A percentile compares a stretch with the other conserved stretches of the same genome.
phyloP scores from a whole-genome alignment of 1,140 invertebrate species.

The Papilio polyxenes region DNA sequence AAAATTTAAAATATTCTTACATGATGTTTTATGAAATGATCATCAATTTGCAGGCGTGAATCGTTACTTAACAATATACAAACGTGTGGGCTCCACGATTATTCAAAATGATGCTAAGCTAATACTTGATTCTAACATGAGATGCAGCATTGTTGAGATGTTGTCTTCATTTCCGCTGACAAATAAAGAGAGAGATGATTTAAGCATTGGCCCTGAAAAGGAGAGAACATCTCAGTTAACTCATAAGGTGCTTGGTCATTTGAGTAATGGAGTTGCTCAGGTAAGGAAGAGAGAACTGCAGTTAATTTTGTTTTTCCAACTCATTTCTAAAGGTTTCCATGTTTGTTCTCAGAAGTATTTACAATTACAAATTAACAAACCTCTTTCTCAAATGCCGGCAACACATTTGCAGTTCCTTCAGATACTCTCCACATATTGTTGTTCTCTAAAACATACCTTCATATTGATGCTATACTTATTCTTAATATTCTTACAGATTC shows the following conservation, averaged over 20 bases:
- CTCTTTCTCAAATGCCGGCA: too few species aligned
- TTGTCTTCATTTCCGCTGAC: conserved; percentile 87
- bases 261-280: conserved; percentile 73
- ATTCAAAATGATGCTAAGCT: conserved; percentile 87
- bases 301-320: too few species aligned
- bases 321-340: too few species aligned
- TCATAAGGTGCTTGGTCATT: conserved; percentile 70
- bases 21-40: neutral
- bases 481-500: conserved; percentile 56
- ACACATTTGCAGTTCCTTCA: too few species aligned
- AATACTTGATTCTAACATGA: conserved; percentile 83
- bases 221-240: conserved; percentile 66
- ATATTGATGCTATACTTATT: too few species aligned
- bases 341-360: too few species aligned
- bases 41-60: conserved; percentile 81
- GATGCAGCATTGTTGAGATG: conserved; percentile 79
- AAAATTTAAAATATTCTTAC: too few species aligned
- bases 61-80: conserved; percentile 87
- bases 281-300: conserved; percentile 43
- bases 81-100: conserved; percentile 86
- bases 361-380: too few species aligned
- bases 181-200: conserved; percentile 83
- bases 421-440: too few species aligned
- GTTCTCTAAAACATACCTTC: too few species aligned
- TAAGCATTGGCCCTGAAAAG: conserved; percentile 73